Conservation (phyloP, 1,140 invertebrate genomes). For the Sweltsa coloradensis region DNA sequence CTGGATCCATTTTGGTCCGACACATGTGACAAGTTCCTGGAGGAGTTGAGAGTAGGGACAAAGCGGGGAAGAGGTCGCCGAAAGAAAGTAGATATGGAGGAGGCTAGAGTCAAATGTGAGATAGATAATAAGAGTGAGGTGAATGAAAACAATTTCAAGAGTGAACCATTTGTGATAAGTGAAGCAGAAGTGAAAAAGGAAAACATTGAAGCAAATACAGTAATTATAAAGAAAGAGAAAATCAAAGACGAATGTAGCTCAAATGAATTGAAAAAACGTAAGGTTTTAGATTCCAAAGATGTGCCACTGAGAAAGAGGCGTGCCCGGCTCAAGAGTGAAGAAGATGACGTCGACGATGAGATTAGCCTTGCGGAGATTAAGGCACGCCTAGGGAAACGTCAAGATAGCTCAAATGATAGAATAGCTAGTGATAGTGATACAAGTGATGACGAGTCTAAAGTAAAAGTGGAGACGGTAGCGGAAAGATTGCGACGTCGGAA, state of each 20-base stretch:
- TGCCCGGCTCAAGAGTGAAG: slow-evolving; percentile 20
- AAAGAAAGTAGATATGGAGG: slow-evolving; percentile 29
- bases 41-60: slow-evolving; percentile 46
- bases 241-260: background rate
- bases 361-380: slow-evolving; percentile 17
- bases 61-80: slow-evolving; percentile 36
- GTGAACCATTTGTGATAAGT: background rate
- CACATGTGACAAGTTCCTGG: slow-evolving; percentile 57
- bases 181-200: background rate
- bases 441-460: slow-evolving; percentile 12
- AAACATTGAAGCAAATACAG: slow-evolving; percentile 1
- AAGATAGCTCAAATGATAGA: slow-evolving; percentile 25
- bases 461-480: slow-evolving; percentile 21
- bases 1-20: slow-evolving; percentile 43
- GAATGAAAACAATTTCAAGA: background rate
- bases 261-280: background rate
- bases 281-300: slow-evolving; percentile 18
- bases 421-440: slow-evolving; percentile 21
- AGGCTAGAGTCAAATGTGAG: slow-evolving; percentile 1
- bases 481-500: slow-evolving; percentile 29
- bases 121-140: background rate
- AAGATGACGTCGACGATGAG: slow-evolving; percentile 27
- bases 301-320: slow-evolving; percentile 26
- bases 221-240: slow-evolving; percentile 8
- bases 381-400: slow-evolving; percentile 18